Base-by-base conservation (phyloP, 2,113 vertebrate genomes). In the Hucho hucho region DNA sequence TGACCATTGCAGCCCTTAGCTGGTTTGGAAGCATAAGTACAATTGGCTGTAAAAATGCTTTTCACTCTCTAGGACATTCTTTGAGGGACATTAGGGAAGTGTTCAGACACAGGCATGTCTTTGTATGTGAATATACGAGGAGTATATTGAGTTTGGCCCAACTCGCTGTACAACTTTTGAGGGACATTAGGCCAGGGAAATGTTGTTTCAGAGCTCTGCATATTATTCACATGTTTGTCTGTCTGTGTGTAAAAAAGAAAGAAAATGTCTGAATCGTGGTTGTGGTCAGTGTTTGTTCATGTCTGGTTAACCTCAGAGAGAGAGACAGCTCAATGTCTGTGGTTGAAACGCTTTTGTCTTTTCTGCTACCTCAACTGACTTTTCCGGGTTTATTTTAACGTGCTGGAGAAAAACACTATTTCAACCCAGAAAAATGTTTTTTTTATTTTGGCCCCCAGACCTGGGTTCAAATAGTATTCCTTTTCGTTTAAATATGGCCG, bases 291-390 rank as follows among this genome's bases (percentile, higher is more conserved):
- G 72, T 79, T 79, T 75, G 73, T 74, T 79, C 74, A 72, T 47
- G 68, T 81, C 73, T 87, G 86, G 87, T 88, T 89, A 88, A 89
- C 89, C 83, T 90, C 87, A 85, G 43, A 11, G 22, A 86, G 43
- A 7, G 29, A 84, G 77, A 79, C 77, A 76, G 70, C 84, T 83
- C 76, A 16, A 56, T 61, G 80, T 75, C 75, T 64, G 46, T 71
- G 43, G 76, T 77, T 69, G 63, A 81, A 64, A 75, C 78, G 32
- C 6, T 1, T 9, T 37, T 66, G 56, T 73, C 75, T 61, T 67
- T 37, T 79, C 81, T 72, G 77, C 80, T 76, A 70, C 49, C 78
- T 72, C 63, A 25, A 25, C 65, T 64, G 67, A 70, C 49, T 56
- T 28, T 2, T 20, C 5, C 49, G 24, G 12, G 53, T 58, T 58